Conservation (phyloP, 2,113 vertebrate genomes). For the Microtus pennsylvanicus region DNA sequence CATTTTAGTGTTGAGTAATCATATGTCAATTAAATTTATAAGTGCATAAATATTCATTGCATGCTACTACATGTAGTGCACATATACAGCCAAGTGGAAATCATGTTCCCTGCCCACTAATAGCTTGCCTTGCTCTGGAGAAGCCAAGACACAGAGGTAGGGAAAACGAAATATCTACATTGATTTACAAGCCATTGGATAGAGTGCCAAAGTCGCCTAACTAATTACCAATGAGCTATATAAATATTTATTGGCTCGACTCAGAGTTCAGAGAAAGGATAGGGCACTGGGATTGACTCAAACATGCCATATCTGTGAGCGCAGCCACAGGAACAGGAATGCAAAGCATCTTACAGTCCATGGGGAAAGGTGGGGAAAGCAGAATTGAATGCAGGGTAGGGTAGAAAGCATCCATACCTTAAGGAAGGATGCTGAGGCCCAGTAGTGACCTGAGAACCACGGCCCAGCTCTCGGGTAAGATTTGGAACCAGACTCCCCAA, state of each 20-base stretch:
- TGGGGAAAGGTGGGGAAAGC: rapidly evolving
- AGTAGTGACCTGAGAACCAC: not conserved
- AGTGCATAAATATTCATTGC: conserved; percentile 33
- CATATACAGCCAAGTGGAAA: not conserved
- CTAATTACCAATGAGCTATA: conserved; percentile 1
- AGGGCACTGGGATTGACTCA: not conserved
- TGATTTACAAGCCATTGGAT: conserved; percentile 4
- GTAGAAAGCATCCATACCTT: not conserved
- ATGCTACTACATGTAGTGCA: conserved; percentile 5
- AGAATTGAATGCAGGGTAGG: not conserved
- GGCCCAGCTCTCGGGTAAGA: not conserved
- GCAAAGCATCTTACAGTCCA: not conserved
- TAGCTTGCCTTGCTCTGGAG: not conserved
- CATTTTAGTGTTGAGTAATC: conserved; percentile 38
- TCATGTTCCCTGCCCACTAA: not conserved
- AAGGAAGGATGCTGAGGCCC: not conserved
- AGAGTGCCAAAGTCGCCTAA: not conserved
- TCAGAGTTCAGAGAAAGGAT: not conserved
- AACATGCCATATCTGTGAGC: not conserved
- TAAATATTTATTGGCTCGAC: conserved; percentile 19
- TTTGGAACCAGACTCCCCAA: not conserved
- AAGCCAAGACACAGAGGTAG: conserved; percentile 13
- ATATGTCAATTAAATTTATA: conserved; percentile 49
- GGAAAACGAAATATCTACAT: not conserved
- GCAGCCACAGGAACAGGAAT: not conserved